Percentiles rank a stretch among this genome's conserved stretches.
Conservation (phyloP, 2,113 vertebrate genomes). For the Ammospiza nelsoni region DNA sequence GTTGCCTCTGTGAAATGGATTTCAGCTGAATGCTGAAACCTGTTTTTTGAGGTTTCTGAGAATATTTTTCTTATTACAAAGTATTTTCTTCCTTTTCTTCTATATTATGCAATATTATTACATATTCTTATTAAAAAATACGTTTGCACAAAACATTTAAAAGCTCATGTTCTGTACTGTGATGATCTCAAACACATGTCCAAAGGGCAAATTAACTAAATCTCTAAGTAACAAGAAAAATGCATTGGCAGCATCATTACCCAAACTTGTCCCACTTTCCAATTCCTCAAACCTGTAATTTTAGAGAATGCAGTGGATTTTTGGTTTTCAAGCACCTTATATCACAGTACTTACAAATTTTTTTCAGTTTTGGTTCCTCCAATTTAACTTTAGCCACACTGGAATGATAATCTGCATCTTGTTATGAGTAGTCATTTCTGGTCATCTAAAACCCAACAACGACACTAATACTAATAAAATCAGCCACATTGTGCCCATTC, state of each 20-base stretch:
- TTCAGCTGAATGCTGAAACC: neutral
- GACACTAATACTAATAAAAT: neutral
- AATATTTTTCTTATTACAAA: neutral
- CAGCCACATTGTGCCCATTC: neutral
- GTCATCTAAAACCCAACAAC: neutral
- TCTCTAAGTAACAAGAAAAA: neutral
- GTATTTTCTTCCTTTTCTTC: neutral
- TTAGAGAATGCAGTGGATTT: neutral
- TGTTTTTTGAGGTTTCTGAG: neutral
- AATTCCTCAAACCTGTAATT: neutral
- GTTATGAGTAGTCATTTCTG: neutral
- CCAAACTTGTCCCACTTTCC: neutral
- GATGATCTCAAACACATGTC: neutral
- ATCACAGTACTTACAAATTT: neutral
- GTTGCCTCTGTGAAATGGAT: neutral
- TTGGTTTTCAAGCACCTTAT: neutral
- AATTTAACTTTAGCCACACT: neutral
- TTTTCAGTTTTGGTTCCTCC: neutral
- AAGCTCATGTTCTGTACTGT: neutral
- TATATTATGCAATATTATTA: neutral
- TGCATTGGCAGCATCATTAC: neutral
- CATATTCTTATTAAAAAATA: neutral
- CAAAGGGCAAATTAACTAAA: neutral
- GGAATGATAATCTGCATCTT: neutral
- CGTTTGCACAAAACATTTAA: neutral